These are phyloP conservation scores for Aurelia aurita DNA, from an alignment of 30 jellyfish, hydroid and myxozoan species.

Conservation along the genomic window DNA sequence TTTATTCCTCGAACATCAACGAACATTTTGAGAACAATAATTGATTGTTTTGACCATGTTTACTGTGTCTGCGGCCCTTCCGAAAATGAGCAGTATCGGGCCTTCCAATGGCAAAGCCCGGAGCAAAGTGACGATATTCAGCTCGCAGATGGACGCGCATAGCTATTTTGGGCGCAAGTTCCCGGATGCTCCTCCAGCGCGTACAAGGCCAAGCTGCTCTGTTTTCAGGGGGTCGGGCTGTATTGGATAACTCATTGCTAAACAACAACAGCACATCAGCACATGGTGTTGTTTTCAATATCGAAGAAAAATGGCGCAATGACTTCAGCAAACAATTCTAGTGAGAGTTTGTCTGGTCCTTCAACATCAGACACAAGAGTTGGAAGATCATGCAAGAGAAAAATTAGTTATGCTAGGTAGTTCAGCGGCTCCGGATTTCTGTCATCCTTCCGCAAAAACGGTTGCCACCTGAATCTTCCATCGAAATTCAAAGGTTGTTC, in stretches of 20 bases:
- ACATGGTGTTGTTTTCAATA: too few relatives aligned
- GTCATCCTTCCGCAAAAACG: too few relatives aligned
- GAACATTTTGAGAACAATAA: too few relatives aligned
- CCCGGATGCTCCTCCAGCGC: slow-evolving; percentile 42
- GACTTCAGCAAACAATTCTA: slow-evolving; percentile 3
- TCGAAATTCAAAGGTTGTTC: too few relatives aligned
- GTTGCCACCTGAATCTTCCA: too few relatives aligned
- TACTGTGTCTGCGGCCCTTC: too few relatives aligned
- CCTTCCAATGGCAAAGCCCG: too few relatives aligned
- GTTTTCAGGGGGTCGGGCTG: slow-evolving; percentile 34
- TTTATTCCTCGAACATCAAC: too few relatives aligned
- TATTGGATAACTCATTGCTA: not conserved
- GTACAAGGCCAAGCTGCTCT: not conserved
- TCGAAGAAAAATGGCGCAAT: not conserved
- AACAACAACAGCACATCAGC: not conserved
- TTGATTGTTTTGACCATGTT: too few relatives aligned
- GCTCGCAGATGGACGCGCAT: not conserved
- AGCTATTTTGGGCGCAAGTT: slow-evolving; percentile 28
- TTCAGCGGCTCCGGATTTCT: too few relatives aligned
- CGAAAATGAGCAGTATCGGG: too few relatives aligned
- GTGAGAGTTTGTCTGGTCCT: slow-evolving; percentile 38
- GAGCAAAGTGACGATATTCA: too few relatives aligned
- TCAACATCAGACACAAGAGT: slow-evolving; percentile 5
- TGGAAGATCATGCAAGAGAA: slow-evolving; percentile 24
- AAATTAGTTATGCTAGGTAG: slow-evolving; percentile 12